A percentile compares a stretch with the other conserved stretches of the same genome.
phyloP scores from a whole-genome alignment of 2,888 invertebrate genomes.

The Polydesmus complanatus region DNA sequence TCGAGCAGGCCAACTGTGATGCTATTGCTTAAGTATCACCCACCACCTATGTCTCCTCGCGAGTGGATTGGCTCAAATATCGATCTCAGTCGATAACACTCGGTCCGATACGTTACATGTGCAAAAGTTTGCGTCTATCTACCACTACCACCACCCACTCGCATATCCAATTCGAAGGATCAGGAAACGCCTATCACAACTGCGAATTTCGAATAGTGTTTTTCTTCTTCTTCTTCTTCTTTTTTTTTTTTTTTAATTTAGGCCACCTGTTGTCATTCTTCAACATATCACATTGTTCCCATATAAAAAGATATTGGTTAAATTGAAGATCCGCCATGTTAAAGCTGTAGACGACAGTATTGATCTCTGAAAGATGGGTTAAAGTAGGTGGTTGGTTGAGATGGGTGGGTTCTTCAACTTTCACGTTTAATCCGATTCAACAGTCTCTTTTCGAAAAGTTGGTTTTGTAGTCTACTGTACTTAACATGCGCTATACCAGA shows the following conservation, averaged over 20 bases:
- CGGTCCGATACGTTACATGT: not conserved
- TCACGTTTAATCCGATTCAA: no score
- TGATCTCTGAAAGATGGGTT: no score
- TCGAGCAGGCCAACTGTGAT: not conserved
- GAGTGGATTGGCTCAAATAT: not conserved
- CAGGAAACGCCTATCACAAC: not conserved
- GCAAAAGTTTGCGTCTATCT: not conserved
- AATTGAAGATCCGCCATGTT: no score
- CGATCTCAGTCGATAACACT: not conserved
- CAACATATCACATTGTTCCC: no score
- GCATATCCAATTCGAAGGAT: not conserved
- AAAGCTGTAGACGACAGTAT: no score
- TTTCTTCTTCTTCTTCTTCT: no score
- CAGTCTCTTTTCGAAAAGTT: no score
- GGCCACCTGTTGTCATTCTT: not conserved
- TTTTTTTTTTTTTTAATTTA: not conserved
- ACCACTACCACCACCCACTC: not conserved
- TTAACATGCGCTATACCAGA: no score
- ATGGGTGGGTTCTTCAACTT: no score
- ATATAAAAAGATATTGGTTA: no score
- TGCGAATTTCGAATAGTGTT: not conserved
- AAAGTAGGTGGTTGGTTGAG: no score
- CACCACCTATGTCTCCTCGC: not conserved
- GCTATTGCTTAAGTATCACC: not conserved
- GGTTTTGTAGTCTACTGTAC: no score